Conservation (phyloP, 2,888 invertebrate genomes). For the Lycocerus yunnanus region DNA sequence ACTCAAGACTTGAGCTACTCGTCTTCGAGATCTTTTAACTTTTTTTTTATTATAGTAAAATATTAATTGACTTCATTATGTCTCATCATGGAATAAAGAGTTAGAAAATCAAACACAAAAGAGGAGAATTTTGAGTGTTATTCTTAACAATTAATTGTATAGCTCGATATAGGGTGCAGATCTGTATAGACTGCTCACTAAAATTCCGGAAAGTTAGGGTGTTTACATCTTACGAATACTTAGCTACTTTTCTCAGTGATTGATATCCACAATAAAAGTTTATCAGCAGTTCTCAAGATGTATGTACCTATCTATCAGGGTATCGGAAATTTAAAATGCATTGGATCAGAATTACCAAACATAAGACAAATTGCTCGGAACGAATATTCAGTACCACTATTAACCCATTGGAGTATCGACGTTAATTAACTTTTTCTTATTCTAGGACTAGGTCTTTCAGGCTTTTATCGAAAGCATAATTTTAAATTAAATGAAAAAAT, state of each 20-base stretch:
- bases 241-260: constrained; percentile 11
- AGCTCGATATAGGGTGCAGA: constrained; percentile 7
- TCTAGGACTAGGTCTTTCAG: too few relatives aligned
- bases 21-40: not conserved
- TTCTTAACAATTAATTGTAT: not conserved
- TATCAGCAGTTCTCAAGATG: constrained; percentile 7
- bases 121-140: not conserved
- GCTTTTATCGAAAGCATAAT: too few relatives aligned
- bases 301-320: too few relatives aligned
- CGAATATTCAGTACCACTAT: too few relatives aligned
- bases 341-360: too few relatives aligned
- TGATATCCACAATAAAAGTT: constrained; percentile 5
- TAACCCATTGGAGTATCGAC: too few relatives aligned
- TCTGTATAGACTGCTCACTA: constrained; percentile 15
- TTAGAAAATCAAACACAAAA: not conserved
- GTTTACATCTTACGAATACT: constrained; percentile 3
- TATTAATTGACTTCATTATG: not conserved
- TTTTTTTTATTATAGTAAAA: not conserved
- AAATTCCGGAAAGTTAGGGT: constrained; percentile 17
- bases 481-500: too few relatives aligned
- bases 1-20: not conserved
- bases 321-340: too few relatives aligned
- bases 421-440: too few relatives aligned
- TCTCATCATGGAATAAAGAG: not conserved
- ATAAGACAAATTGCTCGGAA: too few relatives aligned